Evolutionary conservation across 2,888 invertebrate genomes (phyloP), one percentile per base, ranked within the genome.

Genomic region (Pristionchus exspectatus): DNA sequence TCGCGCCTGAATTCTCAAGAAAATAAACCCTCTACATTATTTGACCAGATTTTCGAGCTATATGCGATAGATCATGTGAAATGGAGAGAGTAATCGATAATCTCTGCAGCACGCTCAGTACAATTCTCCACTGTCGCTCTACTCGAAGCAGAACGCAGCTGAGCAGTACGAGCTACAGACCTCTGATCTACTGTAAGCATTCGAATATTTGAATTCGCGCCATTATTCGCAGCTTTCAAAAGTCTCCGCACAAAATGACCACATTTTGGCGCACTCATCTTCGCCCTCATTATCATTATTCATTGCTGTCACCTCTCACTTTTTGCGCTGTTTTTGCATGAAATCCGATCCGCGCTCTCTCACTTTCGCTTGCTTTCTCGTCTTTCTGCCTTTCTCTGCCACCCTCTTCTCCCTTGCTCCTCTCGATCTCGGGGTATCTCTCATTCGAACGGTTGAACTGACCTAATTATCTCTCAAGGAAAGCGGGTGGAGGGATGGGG

Each of bases 91-190:
- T 30, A 59, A 85, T 85, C 84, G 38, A 85, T 85, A 59, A 85
- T 85, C 56, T 38, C 24, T 50, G 44, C 63, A 89, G 87, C 91
- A 91, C 77, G 63, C 81, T 50, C 91, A 91, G 89, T 92, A 90
- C 90, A 91, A 92, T 88, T 90, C 91, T 27, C 91, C 91, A 16
- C 72, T 89, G 30, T 81, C 66, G 18, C 90, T 93, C 56, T 94
- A 94, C 90, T 93, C 93, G 33, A 90, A 91, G n/a, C 90, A 92
- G 30, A 92, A 91, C 77, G 92, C 93, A 30, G 94, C 93, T n/a
- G 94, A 94, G 86, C 93, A 93, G 88, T 94, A 94, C 90, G 90
- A 92, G 33, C 92, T 92, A 90, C 93, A 94, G 90, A 94, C 94
- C 21, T 91, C 92, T 18, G 94, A 94, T 5, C 66, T 84, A 88